Percentiles rank a stretch among this genome's conserved stretches.
phyloP scores from a whole-genome alignment of 2,113 vertebrate genomes.

The Siphamia tubifer region DNA sequence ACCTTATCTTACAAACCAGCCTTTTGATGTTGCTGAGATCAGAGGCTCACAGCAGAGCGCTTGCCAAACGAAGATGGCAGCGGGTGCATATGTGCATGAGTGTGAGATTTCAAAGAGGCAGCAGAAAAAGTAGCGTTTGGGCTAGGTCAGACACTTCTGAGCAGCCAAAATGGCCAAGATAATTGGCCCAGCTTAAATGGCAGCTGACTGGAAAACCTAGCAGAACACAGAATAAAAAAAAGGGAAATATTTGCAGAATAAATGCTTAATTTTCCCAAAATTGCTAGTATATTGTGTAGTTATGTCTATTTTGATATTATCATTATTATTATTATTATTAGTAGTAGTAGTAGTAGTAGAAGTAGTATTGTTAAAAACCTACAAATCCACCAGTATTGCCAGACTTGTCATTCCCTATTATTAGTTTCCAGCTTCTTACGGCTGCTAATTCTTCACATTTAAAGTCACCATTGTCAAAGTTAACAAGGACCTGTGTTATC shows the following conservation, averaged over 20 bases:
- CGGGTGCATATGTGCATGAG: conserved; percentile 83
- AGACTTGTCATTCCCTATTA: not conserved
- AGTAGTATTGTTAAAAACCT: conserved; percentile 28
- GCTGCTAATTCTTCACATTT: conserved; percentile 17
- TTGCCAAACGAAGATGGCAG: conserved; percentile 90
- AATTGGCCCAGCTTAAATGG: conserved; percentile 89
- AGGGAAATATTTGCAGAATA: conserved; percentile 58
- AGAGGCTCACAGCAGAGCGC: conserved; percentile 87
- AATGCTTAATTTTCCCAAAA: conserved; percentile 65
- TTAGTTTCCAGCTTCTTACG: not conserved
- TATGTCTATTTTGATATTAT: conserved; percentile 33
- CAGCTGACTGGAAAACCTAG: conserved; percentile 83
- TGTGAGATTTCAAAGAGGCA: conserved; percentile 90
- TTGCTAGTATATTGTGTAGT: conserved; percentile 4
- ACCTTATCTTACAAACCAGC: conserved; percentile 94
- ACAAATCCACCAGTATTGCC: conserved; percentile 8
- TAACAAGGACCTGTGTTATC: conserved; percentile 54
- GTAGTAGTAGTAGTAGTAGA: too few species aligned
- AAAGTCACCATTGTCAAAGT: conserved; percentile 23
- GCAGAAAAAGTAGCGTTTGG: conserved; percentile 86
- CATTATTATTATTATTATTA: too few species aligned
- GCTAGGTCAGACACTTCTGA: conserved; percentile 89
- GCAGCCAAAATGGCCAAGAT: conserved; percentile 85
- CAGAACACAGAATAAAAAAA: conserved; percentile 57
- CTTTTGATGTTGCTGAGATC: conserved; percentile 93